Evolutionary conservation across 2,113 vertebrate species (phyloP).

Genomic region (Tichodroma muraria): DNA sequence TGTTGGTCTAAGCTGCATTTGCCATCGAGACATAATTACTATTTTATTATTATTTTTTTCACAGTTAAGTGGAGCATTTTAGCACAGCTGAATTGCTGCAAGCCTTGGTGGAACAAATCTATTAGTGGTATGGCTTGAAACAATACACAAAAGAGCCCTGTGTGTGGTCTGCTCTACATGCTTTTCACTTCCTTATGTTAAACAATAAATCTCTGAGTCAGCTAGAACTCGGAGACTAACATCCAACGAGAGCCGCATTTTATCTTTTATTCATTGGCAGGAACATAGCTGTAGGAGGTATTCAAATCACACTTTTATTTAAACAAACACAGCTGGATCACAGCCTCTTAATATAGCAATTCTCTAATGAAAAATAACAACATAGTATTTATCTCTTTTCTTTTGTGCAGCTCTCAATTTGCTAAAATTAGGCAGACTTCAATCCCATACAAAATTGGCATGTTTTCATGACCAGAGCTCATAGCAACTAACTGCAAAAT

Average conservation of each 20-base stretch:
- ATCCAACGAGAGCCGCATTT: conserved; percentile 69
- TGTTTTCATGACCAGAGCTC: conserved; percentile 82
- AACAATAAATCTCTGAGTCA: conserved; percentile 83
- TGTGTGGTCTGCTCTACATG: conserved; percentile 77
- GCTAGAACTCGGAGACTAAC: conserved; percentile 73
- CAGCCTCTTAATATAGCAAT: conserved; percentile 83
- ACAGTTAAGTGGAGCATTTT: conserved; percentile 80
- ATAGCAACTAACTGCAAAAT: conserved; percentile 82
- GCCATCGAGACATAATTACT: conserved; percentile 73
- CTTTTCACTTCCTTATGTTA: conserved; percentile 76
- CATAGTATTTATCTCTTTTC: conserved; percentile 82
- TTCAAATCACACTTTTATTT: conserved; percentile 88
- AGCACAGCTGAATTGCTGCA: conserved; percentile 76
- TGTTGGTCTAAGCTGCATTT: conserved; percentile 64
- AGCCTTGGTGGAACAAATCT: conserved; percentile 80
- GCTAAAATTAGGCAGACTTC: conserved; percentile 82
- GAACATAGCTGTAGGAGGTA: conserved; percentile 82
- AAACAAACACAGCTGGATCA: conserved; percentile 86
- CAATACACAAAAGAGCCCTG: conserved; percentile 79
- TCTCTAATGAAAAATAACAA: conserved; percentile 85
- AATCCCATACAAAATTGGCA: conserved; percentile 79
- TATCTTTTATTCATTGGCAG: conserved; percentile 84
- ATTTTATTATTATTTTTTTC: conserved; percentile 78
- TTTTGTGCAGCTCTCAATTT: conserved; percentile 82
- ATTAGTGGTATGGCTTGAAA: conserved; percentile 79